Evolutionary conservation across 1,140 invertebrate genomes (phyloP), one percentile per base, ranked within the genome.

Genomic region (Drosophila dunni): DNA sequence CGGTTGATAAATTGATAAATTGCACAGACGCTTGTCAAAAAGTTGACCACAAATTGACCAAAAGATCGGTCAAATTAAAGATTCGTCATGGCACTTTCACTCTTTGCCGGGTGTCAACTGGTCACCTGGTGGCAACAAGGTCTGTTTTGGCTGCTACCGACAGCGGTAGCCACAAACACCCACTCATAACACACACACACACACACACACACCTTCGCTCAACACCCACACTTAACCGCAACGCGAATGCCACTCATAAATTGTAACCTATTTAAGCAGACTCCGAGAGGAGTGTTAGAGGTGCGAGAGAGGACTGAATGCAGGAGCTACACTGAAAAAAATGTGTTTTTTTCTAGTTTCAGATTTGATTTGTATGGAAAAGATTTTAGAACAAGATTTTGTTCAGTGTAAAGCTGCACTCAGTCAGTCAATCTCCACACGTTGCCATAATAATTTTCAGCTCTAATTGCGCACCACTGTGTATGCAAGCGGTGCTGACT

Each of bases 181-280:
- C 34, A 33, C 53, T 29, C 24, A 29, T n/a, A 29, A 33, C 42
- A 45, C 50, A 42, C 48, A 8, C 48, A 24, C 57, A 20, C 17
- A n/a, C n/a, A 20, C 15, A 29, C 42, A 56, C 9, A 40, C 40
- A 33, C 33, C 20, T 29, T 33, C 29, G n/a, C 58, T 54, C 57
- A 42, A 44, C 63, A 51, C 68, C 42, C 57, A 69, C 44, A 48
- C 54, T 10, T 11, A 66, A 13, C 29, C 38, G 61, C 58, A 65
- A 40, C 66, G 75, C 74, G 44, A 65, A 40, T 74, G 65, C 75
- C 64, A 75, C 71, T 86, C 83, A 88, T 88, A 88, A 88, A 88
- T 88, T 88, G 84, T 72, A 88, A 89, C 83, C 83, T 75, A 88
- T 88, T 88, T 88, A 83, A 78, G 48, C 62, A 17, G 61, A 15